Base-by-base conservation (phyloP, 2,888 invertebrate species). In the Clunio marinus region DNA sequence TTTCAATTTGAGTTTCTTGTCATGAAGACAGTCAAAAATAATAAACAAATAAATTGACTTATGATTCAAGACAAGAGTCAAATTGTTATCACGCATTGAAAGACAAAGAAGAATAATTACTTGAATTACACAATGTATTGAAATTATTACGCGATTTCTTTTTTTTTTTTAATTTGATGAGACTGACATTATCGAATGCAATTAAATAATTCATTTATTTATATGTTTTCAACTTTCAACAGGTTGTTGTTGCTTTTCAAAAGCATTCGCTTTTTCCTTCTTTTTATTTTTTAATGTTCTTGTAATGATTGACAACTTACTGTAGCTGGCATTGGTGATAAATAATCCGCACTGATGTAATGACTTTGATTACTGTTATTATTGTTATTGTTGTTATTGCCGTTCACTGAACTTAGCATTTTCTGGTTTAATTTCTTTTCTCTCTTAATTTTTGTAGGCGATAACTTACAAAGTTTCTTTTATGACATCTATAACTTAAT, bases 331-430 rank as follows among this genome's bases (percentile, higher is more conserved):
- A 32, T 51, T n/a, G 65, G 65, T 37, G 65, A 51, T 51, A 65
- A 51, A 51, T 65, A 65, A 46, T 65, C 65, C 35, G 65, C 41
- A 22, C 51, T 65, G 65, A 65, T 65, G 51, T 65, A 65, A 32
- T 65, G 65, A 20, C 37, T 51, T 17, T 62, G 62, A 45, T 62
- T 59, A 59, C n/a, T 55, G 55, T n/a, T n/a, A n/a, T n/a, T n/a
- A n/a, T n/a, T n/a, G n/a, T n/a, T n/a, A n/a, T n/a, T n/a, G n/a
- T n/a, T n/a, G n/a, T n/a, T n/a, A n/a, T 25, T 55, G 55, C 24
- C 32, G 51, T 46, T 65, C 13, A 51, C 46, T 51, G 65, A 65
- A 65, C 51, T 65, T 41, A 65, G 15, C 65, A 65, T 65, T 46
- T 51, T n/a, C n/a, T n/a, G n/a, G n/a, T n/a, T n/a, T n/a, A n/a